Base-by-base conservation (phyloP, 37 sponge, comb jelly and placozoan species). In the Haliclona indistincta region DNA sequence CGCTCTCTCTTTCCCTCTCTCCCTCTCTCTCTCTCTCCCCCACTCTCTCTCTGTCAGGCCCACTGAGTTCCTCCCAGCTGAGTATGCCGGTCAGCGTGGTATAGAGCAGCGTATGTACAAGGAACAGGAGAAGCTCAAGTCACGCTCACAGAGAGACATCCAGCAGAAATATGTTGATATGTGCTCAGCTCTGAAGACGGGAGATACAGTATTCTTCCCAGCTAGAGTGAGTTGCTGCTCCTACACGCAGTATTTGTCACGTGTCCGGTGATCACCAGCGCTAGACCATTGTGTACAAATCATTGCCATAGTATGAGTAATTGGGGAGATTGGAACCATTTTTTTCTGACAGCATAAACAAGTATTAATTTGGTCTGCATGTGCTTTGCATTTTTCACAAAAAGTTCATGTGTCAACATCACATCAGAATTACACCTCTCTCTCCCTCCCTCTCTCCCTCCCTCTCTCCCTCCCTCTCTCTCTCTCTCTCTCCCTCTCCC, bases 11-110 rank as follows among this genome's bases (percentile, higher is more conserved):
- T 45, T 29, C 58, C 35, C 55, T 64, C 54, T 5, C 37, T 29
- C 67, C 17, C n/a, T 56, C 40, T 56, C 40, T 38, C 74, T 29
- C 74, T n/a, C n/a, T n/a, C n/a, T n/a, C n/a, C n/a, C n/a, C n/a
- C n/a, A n/a, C n/a, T n/a, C n/a, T 13, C 38, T 51, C 29, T 47
- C 51, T 26, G 36, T 10, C 67, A 91, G 80, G 35, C 78, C 86
- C 13, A 70, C 74, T 28, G 86, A 91, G 63, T 91, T 91, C 54
- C 74, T 91, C 0, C 91, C 91, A 1, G 56, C 78, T 38, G 91
- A 91, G 69, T 85, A 80, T 42, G 30, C 83, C 28, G 56, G 70
- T 1, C 60, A 85, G 2, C 39, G 83, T 41, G 84, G 81, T 32
- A 60, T 91, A 1, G 86, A 85, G 70, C 69, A 85, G 75, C 81